Conservation (phyloP, 2,888 invertebrate species). For the Cephus sareptanus region DNA sequence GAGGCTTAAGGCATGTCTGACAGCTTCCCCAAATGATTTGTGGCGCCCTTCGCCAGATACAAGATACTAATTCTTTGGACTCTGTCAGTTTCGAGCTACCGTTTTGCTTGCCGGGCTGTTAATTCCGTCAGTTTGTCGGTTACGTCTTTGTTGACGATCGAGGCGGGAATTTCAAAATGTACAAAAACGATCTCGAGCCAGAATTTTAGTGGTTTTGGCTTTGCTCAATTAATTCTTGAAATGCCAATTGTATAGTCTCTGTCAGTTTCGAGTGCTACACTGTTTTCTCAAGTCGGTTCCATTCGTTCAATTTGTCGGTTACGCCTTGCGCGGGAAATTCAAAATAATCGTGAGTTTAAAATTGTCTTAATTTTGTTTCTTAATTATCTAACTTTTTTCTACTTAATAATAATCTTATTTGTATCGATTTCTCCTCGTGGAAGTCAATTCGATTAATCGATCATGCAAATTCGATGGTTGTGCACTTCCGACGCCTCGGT, state of each 20-base stretch:
- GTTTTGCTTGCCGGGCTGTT: constrained; percentile 25
- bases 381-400: too few species aligned
- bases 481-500: constrained; percentile 16
- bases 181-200: too few species aligned
- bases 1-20: constrained; percentile 32
- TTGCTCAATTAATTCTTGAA: background rate
- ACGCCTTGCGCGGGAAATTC: too few species aligned
- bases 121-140: constrained; percentile 14
- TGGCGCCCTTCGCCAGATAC: constrained; percentile 39
- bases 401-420: too few species aligned
- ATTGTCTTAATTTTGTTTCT: too few species aligned
- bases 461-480: constrained; percentile 10
- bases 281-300: too few species aligned
- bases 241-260: background rate
- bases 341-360: too few species aligned
- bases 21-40: constrained; percentile 46
- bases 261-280: too few species aligned
- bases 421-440: too few species aligned
- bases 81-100: constrained; percentile 38
- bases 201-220: too few species aligned
- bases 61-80: constrained; percentile 42
- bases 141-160: constrained; percentile 26
- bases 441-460: too few species aligned
- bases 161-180: background rate
- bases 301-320: too few species aligned